Evolutionary conservation across 1,140 invertebrate genomes (phyloP).

Genomic region (Lordiphosa mommai): DNA sequence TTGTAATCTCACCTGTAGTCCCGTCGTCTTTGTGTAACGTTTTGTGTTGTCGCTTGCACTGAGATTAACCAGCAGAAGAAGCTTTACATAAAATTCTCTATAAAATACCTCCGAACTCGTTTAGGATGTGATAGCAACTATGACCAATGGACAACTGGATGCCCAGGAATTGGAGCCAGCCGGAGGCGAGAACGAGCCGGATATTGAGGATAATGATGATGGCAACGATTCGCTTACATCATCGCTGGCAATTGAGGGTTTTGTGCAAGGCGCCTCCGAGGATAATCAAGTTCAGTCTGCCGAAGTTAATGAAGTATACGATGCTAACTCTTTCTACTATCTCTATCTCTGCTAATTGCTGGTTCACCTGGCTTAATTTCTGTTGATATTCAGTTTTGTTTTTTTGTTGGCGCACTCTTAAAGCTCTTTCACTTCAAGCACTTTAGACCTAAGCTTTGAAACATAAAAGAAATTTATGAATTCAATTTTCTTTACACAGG

Average conservation of each 20-base stretch:
- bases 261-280: constrained; percentile 84
- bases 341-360: constrained; percentile 13
- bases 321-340: constrained; percentile 42
- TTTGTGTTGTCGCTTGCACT: constrained; percentile 17
- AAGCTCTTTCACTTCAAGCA: neutral
- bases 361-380: constrained; percentile 15
- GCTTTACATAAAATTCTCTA: constrained; percentile 1
- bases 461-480: constrained; percentile 11
- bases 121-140: constrained; percentile 55
- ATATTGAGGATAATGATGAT: constrained; percentile 50
- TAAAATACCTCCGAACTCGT: constrained; percentile 25
- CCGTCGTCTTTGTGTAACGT: neutral
- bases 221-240: constrained; percentile 69
- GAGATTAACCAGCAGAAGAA: constrained; percentile 5
- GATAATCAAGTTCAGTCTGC: constrained; percentile 79
- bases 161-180: neutral
- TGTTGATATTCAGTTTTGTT: neutral
- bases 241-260: constrained; percentile 82
- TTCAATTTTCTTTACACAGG: constrained; percentile 49
- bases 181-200: constrained; percentile 25
- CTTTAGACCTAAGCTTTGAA: neutral
- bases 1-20: constrained; percentile 3
- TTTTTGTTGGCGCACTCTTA: too few species aligned
- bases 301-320: constrained; percentile 78
- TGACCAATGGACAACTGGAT: constrained; percentile 2